phyloP scores from a whole-genome alignment of 1,140 invertebrate genomes.

The Druon quercuslanigerum region DNA sequence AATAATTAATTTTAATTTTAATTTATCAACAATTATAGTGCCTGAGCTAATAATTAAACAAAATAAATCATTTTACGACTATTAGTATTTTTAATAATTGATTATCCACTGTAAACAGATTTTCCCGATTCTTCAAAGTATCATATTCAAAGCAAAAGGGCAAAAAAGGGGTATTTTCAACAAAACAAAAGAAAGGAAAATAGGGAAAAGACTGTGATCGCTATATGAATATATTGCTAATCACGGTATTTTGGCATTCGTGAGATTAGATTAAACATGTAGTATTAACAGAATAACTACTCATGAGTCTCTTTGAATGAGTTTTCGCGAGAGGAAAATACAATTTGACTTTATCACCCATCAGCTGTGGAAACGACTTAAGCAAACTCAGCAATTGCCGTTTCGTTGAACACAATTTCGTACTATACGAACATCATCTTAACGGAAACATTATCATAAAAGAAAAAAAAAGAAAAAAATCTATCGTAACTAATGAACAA shows the following conservation, averaged over 20 bases:
- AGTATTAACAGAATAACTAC: neutral
- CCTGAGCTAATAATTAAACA: no score
- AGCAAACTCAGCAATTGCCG: neutral
- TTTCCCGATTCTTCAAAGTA: no score
- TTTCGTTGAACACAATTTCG: conserved; percentile 27
- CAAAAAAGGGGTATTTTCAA: no score
- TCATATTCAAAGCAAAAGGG: no score
- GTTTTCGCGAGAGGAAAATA: neutral
- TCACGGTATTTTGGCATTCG: conserved; percentile 4
- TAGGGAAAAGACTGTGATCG: no score
- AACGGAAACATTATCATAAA: neutral
- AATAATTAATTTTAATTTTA: no score
- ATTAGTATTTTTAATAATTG: no score
- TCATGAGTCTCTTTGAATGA: neutral
- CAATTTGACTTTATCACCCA: neutral
- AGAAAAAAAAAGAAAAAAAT: neutral
- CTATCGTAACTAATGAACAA: conserved; percentile 44
- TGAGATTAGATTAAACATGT: neutral
- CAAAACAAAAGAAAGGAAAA: no score
- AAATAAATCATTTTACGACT: no score
- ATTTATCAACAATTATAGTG: no score
- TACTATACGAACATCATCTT: neutral
- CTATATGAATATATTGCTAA: neutral
- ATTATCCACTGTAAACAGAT: no score
- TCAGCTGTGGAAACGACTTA: neutral